Evolutionary conservation across 2,888 invertebrate genomes (phyloP).

Genomic region (Elmis aenea): DNA sequence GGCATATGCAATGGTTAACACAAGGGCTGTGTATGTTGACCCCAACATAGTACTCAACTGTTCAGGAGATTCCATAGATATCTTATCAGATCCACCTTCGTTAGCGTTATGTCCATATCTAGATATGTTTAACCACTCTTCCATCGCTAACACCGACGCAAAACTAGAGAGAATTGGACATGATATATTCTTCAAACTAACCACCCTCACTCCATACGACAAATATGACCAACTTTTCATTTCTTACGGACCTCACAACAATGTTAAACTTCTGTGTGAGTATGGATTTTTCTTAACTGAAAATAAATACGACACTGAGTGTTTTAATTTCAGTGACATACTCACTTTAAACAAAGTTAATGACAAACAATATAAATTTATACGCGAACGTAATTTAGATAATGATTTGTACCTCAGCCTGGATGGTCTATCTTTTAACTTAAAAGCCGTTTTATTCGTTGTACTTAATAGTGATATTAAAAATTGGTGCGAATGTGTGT

Average conservation of each 20-base stretch:
- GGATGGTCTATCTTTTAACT: constrained; percentile 63
- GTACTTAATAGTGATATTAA: constrained; percentile 16
- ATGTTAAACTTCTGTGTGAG: constrained; percentile 73
- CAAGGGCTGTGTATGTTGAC: constrained; percentile 75
- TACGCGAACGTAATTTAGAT: constrained; percentile 56
- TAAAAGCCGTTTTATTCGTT: constrained; percentile 44
- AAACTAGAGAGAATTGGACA: constrained; percentile 31
- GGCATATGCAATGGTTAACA: constrained; percentile 82
- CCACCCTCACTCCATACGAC: constrained; percentile 50
- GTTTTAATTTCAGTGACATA: constrained; percentile 55
- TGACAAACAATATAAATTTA: constrained; percentile 53
- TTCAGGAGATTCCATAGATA: constrained; percentile 25
- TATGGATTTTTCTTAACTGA: constrained; percentile 77
- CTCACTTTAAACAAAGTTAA: constrained; percentile 43
- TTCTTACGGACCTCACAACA: constrained; percentile 80
- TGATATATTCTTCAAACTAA: constrained; percentile 51
- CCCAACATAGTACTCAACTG: constrained; percentile 45
- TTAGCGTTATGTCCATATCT: constrained; percentile 82
- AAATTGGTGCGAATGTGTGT: constrained; percentile 25
- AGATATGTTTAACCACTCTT: constrained; percentile 85
- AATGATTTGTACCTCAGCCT: constrained; percentile 59
- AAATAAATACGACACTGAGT: constrained; percentile 65
- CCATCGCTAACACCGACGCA: constrained; percentile 53
- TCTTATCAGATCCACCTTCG: constrained; percentile 56
- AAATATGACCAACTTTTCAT: constrained; percentile 77